A percentile compares a stretch with the other conserved stretches of the same genome.
Evolutionary conservation across 1,140 invertebrate species (phyloP).

Genomic region (Daktulosphaira vitifoliae): DNA sequence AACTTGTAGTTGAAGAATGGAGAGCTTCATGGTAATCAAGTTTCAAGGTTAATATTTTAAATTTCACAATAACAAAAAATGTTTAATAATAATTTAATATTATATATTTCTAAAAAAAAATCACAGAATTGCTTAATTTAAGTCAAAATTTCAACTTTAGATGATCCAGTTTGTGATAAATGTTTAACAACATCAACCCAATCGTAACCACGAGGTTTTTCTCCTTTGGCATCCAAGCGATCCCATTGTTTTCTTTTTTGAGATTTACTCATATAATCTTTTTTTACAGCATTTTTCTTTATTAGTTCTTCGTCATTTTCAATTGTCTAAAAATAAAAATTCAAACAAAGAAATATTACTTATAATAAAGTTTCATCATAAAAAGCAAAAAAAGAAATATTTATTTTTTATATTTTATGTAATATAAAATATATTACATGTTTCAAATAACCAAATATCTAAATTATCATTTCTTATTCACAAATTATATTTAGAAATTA

Average conservation of each 20-base stretch:
- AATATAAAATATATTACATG: too few relatives aligned
- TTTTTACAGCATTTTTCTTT: slow-evolving; percentile 55
- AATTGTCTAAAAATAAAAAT: slow-evolving; percentile 20
- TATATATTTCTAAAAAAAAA: slow-evolving; percentile 33
- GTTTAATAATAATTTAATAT: slow-evolving; percentile 22
- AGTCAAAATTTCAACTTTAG: slow-evolving; percentile 43
- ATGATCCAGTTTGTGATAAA: slow-evolving; percentile 71
- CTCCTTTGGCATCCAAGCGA: slow-evolving; percentile 67
- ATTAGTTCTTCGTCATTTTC: slow-evolving; percentile 32
- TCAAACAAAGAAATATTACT: not conserved
- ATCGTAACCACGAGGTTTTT: slow-evolving; percentile 78
- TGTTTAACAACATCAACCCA: slow-evolving; percentile 95
- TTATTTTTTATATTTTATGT: too few relatives aligned
- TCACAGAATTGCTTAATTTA: slow-evolving; percentile 40
- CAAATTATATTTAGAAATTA: too few relatives aligned
- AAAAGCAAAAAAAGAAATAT: not conserved
- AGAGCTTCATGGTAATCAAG: slow-evolving; percentile 36
- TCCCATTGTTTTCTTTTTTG: slow-evolving; percentile 86
- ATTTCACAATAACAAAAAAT: not conserved
- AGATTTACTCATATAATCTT: slow-evolving; percentile 79
- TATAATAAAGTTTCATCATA: not conserved
- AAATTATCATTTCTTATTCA: too few relatives aligned
- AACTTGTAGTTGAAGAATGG: slow-evolving; percentile 36
- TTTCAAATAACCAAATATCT: too few relatives aligned
- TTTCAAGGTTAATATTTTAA: not conserved